phyloP scores from a whole-genome alignment of 2,888 invertebrate species.

The Caenorhabditis sp. region DNA sequence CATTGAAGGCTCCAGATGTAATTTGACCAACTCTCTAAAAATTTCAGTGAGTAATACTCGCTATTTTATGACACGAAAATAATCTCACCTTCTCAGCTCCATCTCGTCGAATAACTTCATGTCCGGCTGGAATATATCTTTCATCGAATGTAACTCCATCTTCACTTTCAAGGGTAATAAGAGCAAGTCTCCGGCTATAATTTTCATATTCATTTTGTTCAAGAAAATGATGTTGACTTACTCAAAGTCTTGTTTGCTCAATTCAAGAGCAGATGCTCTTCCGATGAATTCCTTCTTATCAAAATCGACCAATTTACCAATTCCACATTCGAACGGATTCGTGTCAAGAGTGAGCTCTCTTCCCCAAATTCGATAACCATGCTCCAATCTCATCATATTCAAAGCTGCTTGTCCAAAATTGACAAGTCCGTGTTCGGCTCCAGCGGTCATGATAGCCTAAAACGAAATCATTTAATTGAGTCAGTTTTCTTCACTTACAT shows the following conservation, averaged over 20 bases:
- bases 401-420: constrained; percentile 73
- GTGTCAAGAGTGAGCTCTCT: constrained; percentile 73
- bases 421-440: constrained; percentile 70
- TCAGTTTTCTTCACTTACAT: constrained; percentile 28
- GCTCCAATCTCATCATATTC: constrained; percentile 73
- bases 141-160: constrained; percentile 37
- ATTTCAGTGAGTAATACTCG: background rate
- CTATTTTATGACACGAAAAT: background rate
- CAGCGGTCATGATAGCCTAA: constrained; percentile 69
- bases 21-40: constrained; percentile 73
- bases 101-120: constrained; percentile 53
- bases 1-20: constrained; percentile 73
- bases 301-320: constrained; percentile 61
- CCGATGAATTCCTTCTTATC: constrained; percentile 62
- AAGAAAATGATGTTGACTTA: constrained; percentile 6
- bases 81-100: constrained; percentile 64
- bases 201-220: background rate
- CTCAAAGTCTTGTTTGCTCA: constrained; percentile 68
- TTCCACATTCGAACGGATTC: constrained; percentile 73
- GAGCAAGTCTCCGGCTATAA: constrained; percentile 45
- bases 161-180: constrained; percentile 52
- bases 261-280: constrained; percentile 66
- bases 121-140: constrained; percentile 45
- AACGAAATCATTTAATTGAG: background rate
- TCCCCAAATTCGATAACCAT: constrained; percentile 70